Evolutionary conservation across 2,797 vertebrate species (phyloP).

Genomic region (Manis javanica): DNA sequence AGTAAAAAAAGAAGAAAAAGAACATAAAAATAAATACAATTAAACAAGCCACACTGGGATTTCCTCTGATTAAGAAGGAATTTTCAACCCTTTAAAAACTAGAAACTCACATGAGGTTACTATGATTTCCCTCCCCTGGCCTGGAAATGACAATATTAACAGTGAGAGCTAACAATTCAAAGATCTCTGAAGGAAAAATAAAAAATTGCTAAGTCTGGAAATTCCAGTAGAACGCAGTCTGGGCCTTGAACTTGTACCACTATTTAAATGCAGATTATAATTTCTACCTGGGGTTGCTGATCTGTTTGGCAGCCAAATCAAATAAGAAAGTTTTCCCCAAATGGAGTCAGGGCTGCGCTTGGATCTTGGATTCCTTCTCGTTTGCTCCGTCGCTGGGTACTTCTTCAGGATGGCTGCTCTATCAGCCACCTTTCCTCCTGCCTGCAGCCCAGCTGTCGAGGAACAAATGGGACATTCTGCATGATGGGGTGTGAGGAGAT

Average conservation of each 20-base stretch:
- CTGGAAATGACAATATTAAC: conserved; percentile 87
- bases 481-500: not conserved
- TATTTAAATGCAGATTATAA: conserved; percentile 81
- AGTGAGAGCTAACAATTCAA: conserved; percentile 83
- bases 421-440: not conserved
- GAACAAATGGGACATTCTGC: not conserved
- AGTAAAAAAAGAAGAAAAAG: not conserved
- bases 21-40: not conserved
- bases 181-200: conserved; percentile 78
- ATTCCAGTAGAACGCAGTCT: conserved; percentile 68
- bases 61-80: conserved; percentile 80
- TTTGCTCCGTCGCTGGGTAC: not conserved
- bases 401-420: not conserved
- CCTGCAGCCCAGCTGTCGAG: conserved; percentile 63
- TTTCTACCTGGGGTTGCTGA: conserved; percentile 83
- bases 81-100: conserved; percentile 80
- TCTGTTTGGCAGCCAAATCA: conserved; percentile 80
- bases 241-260: conserved; percentile 80
- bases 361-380: not conserved
- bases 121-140: conserved; percentile 86
- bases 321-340: conserved; percentile 72
- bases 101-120: conserved; percentile 83
- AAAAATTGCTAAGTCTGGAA: conserved; percentile 74
- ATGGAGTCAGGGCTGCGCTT: conserved; percentile 34
- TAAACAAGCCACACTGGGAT: conserved; percentile 56